These are phyloP conservation scores for Cremastinae sp. DNA, from an alignment of 2,888 invertebrate species.

Conservation along the genomic window DNA sequence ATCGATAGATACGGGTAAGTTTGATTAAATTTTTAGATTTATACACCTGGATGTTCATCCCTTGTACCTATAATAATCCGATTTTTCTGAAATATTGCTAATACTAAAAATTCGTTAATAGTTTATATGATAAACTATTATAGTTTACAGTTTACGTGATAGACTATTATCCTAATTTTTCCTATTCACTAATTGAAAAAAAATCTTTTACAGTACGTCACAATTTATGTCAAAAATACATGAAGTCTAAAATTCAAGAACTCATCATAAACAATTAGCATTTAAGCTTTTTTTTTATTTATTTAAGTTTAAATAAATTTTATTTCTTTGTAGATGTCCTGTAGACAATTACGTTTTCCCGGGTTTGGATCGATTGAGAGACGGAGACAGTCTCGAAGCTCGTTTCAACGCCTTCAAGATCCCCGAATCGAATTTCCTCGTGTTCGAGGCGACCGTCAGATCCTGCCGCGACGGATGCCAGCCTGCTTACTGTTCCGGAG, in stretches of 20 bases:
- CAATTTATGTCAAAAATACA: too few species aligned
- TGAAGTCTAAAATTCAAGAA: too few species aligned
- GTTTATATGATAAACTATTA: too few species aligned
- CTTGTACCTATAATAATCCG: too few species aligned
- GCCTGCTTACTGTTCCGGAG: constrained; percentile 91
- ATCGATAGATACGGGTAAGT: constrained; percentile 93
- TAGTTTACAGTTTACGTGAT: too few species aligned
- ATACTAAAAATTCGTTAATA: too few species aligned
- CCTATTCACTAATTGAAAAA: too few species aligned
- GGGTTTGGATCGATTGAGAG: constrained; percentile 91
- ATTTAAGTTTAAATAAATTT: not conserved
- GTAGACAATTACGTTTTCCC: constrained; percentile 96
- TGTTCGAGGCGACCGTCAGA: constrained; percentile 95
- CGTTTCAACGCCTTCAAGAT: constrained; percentile 97
- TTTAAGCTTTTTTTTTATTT: too few species aligned
- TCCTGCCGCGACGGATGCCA: constrained; percentile 95
- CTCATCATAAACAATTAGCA: too few species aligned
- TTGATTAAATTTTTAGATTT: constrained; percentile 9
- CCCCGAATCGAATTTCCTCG: constrained; percentile 95
- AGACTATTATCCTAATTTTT: too few species aligned
- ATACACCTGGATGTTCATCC: not conserved
- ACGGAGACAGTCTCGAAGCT: constrained; percentile 93
- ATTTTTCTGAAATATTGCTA: too few species aligned
- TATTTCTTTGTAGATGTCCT: constrained; percentile 86
- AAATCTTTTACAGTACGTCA: too few species aligned